phyloP scores from a whole-genome alignment of 2,797 vertebrate species.

The Mormyrops boulengeri region DNA sequence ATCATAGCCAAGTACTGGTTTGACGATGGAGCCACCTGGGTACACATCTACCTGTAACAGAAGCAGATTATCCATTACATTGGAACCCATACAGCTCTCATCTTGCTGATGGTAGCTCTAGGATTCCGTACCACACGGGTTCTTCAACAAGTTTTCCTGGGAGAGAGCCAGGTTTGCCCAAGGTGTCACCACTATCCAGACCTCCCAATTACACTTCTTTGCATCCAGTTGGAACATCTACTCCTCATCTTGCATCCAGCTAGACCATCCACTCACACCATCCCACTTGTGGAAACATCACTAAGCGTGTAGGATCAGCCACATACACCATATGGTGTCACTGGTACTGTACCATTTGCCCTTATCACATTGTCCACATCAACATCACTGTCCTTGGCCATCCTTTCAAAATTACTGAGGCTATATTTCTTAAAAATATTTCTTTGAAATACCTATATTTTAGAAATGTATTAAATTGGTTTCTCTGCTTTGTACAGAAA shows the following conservation, averaged over 20 bases:
- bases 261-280: neutral
- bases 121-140: constrained; percentile 43
- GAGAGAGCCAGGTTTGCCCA: constrained; percentile 32
- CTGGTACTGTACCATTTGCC: constrained; percentile 46
- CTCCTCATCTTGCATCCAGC: no score
- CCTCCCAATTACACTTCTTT: constrained; percentile 47
- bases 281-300: neutral
- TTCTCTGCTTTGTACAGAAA: neutral
- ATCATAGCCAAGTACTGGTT: constrained; percentile 50
- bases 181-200: constrained; percentile 28
- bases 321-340: constrained; percentile 41
- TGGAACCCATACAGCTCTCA: constrained; percentile 55
- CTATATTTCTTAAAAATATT: neutral
- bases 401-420: neutral
- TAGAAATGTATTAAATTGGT: neutral
- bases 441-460: neutral
- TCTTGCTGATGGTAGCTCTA: constrained; percentile 40
- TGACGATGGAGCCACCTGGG: constrained; percentile 35
- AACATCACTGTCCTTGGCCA: constrained; percentile 40
- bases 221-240: constrained; percentile 27
- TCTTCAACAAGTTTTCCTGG: constrained; percentile 36
- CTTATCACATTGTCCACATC: constrained; percentile 54
- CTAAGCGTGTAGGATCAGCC: no score
- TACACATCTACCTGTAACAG: constrained; percentile 53
- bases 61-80: constrained; percentile 57